Conservation (phyloP, 2,797 vertebrate genomes). For the Momotus momota region DNA sequence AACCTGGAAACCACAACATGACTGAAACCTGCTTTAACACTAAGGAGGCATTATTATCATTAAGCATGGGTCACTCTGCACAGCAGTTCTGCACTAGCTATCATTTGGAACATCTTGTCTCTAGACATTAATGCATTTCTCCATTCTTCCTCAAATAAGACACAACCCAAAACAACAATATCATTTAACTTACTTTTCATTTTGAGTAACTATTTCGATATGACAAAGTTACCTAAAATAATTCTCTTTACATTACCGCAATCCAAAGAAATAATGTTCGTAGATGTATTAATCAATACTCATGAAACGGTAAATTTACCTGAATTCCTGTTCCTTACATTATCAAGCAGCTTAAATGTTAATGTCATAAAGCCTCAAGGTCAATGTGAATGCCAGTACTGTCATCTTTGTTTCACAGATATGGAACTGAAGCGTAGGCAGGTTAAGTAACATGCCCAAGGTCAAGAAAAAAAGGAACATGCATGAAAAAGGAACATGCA, state of each 20-base stretch:
- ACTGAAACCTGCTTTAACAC: background rate
- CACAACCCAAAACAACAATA: background rate
- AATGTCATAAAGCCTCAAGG: background rate
- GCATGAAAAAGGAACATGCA: background rate
- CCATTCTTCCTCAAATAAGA: background rate
- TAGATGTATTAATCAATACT: background rate
- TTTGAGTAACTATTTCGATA: background rate
- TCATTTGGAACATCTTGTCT: background rate
- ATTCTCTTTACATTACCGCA: background rate
- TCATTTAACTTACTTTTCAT: background rate
- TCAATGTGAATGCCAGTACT: background rate
- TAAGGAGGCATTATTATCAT: background rate
- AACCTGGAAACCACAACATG: background rate
- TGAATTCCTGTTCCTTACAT: background rate
- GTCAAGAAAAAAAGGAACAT: background rate
- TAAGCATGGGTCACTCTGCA: background rate
- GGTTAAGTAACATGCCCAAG: constrained; percentile 5
- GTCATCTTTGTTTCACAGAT: background rate
- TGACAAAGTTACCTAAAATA: background rate
- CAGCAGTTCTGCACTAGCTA: background rate
- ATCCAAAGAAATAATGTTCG: background rate
- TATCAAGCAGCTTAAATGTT: constrained; percentile 3
- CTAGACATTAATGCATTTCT: background rate
- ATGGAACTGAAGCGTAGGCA: background rate
- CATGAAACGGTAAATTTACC: background rate